phyloP scores from a whole-genome alignment of 2,888 invertebrate species.

The Rhimphoctona megacephalus region DNA sequence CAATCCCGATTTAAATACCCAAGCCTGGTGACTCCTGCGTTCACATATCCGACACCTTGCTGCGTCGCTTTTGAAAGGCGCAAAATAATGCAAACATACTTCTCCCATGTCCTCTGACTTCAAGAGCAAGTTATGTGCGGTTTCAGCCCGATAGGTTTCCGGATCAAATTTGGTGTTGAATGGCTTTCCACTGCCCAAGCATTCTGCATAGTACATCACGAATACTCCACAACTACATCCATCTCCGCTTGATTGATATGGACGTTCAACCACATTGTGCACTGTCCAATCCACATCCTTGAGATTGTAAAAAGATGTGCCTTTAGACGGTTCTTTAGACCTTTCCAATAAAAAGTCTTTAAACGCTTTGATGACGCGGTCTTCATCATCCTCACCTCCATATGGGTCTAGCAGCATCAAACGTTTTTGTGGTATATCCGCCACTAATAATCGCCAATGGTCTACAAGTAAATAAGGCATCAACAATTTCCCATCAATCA shows the following conservation, averaged over 20 bases:
- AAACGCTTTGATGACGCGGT: constrained; percentile 49
- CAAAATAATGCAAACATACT: constrained; percentile 43
- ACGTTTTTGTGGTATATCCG: constrained; percentile 29
- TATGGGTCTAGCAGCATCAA: constrained; percentile 54
- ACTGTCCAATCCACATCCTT: constrained; percentile 14
- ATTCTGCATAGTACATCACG: constrained; percentile 56
- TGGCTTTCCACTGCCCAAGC: constrained; percentile 21
- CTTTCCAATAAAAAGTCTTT: constrained; percentile 32
- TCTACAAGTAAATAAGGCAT: constrained; percentile 51
- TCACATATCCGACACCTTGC: background rate
- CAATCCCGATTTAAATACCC: background rate
- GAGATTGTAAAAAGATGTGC: constrained; percentile 7
- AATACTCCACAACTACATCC: constrained; percentile 51
- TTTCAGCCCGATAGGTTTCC: constrained; percentile 8
- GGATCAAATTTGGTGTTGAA: constrained; percentile 36
- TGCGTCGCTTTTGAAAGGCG: background rate
- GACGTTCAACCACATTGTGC: background rate
- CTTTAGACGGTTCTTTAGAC: background rate
- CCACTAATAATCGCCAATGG: constrained; percentile 51
- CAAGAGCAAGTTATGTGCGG: constrained; percentile 32
- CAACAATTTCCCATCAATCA: constrained; percentile 20
- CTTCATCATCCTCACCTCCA: constrained; percentile 8
- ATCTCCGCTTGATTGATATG: constrained; percentile 37
- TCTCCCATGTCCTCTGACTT: constrained; percentile 43
- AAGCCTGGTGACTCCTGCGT: background rate